Evolutionary conservation across 2,797 vertebrate species (phyloP).

Genomic region (Myotis pilosus): DNA sequence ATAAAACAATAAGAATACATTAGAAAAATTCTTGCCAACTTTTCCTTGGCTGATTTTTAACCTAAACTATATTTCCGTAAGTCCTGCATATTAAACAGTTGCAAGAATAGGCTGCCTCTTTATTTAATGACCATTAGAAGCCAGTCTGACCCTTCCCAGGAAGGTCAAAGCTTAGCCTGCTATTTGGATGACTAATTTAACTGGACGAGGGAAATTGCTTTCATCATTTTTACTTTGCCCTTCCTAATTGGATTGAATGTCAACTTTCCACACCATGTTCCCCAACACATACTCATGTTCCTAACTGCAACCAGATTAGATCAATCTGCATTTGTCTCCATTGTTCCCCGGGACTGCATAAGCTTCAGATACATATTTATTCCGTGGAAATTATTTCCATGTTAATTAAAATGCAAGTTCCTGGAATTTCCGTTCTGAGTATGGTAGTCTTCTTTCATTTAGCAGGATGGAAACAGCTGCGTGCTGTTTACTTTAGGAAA

Average conservation of each 20-base stretch:
- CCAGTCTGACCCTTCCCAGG: slow-evolving; percentile 51
- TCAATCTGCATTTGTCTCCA: slow-evolving; percentile 62
- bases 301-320: slow-evolving; percentile 60
- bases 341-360: slow-evolving; percentile 38
- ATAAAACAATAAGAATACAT: background rate
- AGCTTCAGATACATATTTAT: slow-evolving; percentile 78
- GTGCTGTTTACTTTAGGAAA: slow-evolving; percentile 70
- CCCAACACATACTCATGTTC: slow-evolving; percentile 2
- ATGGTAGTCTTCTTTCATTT: slow-evolving; percentile 81
- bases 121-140: slow-evolving; percentile 45
- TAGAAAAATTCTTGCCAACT: slow-evolving; percentile 2
- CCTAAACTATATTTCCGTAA: slow-evolving; percentile 20
- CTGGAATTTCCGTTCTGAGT: slow-evolving; percentile 83
- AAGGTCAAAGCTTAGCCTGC: slow-evolving; percentile 65
- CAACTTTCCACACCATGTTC: slow-evolving; percentile 59
- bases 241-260: slow-evolving; percentile 72
- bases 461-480: slow-evolving; percentile 74
- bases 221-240: slow-evolving; percentile 56
- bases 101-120: slow-evolving; percentile 22
- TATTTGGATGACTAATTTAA: slow-evolving; percentile 54
- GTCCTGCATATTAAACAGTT: slow-evolving; percentile 16
- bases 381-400: slow-evolving; percentile 83
- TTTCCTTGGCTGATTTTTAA: slow-evolving; percentile 20
- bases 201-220: slow-evolving; percentile 70
- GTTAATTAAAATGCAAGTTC: slow-evolving; percentile 84